Percentiles rank a stretch among this genome's conserved stretches.
These are phyloP conservation scores for Isoperla grammatica DNA, from an alignment of 2,888 invertebrate species.

Conservation along the genomic window DNA sequence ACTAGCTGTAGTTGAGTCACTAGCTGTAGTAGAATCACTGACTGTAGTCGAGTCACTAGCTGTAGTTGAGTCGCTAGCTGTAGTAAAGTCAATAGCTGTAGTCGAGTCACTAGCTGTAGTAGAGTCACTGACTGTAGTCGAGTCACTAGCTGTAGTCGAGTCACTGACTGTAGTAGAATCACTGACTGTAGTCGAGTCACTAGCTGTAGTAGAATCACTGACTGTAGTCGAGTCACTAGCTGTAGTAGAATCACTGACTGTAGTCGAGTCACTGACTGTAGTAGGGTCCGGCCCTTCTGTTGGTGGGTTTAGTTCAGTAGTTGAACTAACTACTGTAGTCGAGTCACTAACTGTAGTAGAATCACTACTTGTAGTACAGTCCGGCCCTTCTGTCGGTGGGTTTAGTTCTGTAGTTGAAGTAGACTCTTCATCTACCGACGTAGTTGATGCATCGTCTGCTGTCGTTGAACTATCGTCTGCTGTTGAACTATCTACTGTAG, in stretches of 20 bases:
- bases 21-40: neutral
- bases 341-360: neutral
- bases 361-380: no score
- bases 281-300: no score
- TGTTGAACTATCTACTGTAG: no score
- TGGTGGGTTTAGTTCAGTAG: neutral
- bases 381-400: no score
- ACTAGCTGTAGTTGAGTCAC: neutral
- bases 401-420: no score
- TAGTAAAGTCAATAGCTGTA: neutral
- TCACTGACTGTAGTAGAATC: neutral
- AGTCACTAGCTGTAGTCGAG: slow-evolving; percentile 1
- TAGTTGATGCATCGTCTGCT: neutral
- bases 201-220: neutral
- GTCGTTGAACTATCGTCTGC: no score
- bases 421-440: neutral
- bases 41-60: neutral
- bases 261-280: neutral
- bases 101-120: neutral
- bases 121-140: neutral
- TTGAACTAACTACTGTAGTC: neutral
- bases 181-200: neutral
- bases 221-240: neutral
- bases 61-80: neutral
- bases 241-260: neutral